phyloP scores from a whole-genome alignment of 2,888 invertebrate species.

The Melanchra persicariae region DNA sequence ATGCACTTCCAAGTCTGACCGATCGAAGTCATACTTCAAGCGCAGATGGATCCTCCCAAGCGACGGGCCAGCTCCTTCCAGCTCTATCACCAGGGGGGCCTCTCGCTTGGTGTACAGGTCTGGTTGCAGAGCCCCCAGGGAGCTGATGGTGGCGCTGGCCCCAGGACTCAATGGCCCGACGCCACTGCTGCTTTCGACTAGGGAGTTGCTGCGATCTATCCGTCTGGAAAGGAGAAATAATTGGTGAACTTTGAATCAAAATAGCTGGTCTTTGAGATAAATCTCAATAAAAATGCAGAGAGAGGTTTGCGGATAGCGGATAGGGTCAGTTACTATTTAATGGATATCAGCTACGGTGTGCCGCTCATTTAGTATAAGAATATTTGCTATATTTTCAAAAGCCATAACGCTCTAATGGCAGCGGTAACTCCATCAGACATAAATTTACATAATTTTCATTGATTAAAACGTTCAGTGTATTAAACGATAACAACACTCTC shows the following conservation, averaged over 20 bases:
- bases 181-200: conserved; percentile 88
- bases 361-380: neutral
- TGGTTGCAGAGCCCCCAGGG: conserved; percentile 95
- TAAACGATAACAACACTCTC: no score
- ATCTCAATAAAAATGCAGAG: neutral
- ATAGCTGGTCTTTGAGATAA: neutral
- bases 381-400: no score
- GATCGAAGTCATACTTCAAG: conserved; percentile 96
- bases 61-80: conserved; percentile 92
- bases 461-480: no score
- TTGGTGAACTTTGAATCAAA: neutral
- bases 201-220: conserved; percentile 89
- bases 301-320: no score
- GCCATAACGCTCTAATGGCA: no score
- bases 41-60: conserved; percentile 96
- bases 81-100: conserved; percentile 94
- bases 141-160: conserved; percentile 83
- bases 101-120: conserved; percentile 96
- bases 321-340: no score
- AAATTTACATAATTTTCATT: no score
- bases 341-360: no score
- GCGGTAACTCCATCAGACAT: no score
- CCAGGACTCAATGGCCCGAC: conserved; percentile 85
- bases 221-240: conserved; percentile 74
- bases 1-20: conserved; percentile 97